Percentiles rank a stretch among this genome's conserved stretches.
Evolutionary conservation across 1,140 invertebrate genomes (phyloP).

Genomic region (Campoletis sonorensis): DNA sequence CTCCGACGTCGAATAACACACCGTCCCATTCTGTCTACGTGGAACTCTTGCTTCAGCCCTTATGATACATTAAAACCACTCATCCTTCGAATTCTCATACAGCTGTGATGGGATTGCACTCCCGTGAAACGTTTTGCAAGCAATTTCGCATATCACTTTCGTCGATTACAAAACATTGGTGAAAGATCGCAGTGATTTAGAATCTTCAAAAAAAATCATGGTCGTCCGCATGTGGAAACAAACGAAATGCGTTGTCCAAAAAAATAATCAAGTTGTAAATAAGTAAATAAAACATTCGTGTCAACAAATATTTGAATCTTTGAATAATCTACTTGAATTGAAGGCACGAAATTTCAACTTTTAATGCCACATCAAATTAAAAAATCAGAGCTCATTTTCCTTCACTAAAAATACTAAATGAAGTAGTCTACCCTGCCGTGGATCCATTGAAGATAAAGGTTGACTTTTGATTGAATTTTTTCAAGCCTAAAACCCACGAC

Average conservation of each 20-base stretch:
- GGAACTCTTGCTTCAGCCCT: conserved; percentile 2
- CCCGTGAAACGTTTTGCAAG: conserved; percentile 65
- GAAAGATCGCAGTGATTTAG: not conserved
- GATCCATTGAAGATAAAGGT: no score
- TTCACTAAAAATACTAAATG: no score
- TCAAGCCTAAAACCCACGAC: no score
- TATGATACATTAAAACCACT: conserved; percentile 20
- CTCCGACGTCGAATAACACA: conserved; percentile 26
- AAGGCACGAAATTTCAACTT: not conserved
- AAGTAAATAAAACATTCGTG: not conserved
- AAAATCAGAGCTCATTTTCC: no score
- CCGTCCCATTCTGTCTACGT: conserved; percentile 40
- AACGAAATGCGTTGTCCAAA: not conserved
- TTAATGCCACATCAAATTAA: no score
- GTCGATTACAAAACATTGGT: not conserved
- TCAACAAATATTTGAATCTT: not conserved
- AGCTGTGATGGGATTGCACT: conserved; percentile 29
- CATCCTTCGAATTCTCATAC: conserved; percentile 19
- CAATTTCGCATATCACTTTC: conserved; percentile 58
- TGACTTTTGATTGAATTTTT: no score
- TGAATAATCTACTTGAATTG: not conserved
- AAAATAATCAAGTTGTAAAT: not conserved
- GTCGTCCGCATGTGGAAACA: not conserved
- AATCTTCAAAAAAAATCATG: not conserved
- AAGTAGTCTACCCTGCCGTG: no score